Evolutionary conservation across 2,797 vertebrate species (phyloP).

Genomic region (Xenopus petersii): DNA sequence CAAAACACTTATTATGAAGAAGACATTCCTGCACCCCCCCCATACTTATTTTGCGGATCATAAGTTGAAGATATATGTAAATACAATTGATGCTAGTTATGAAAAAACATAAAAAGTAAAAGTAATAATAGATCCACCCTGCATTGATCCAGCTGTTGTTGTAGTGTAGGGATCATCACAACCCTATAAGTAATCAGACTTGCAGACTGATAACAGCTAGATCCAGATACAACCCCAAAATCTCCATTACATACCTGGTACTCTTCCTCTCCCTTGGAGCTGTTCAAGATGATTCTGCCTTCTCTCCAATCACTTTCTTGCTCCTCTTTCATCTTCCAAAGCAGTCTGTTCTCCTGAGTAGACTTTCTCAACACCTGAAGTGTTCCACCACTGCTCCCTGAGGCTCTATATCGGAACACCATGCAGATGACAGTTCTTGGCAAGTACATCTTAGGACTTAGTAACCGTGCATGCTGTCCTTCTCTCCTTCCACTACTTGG

Average conservation of each 20-base stretch:
- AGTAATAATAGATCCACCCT: too few relatives aligned
- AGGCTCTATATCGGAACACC: conserved; percentile 83
- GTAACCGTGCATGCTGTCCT: conserved; percentile 77
- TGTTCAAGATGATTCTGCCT: conserved; percentile 87
- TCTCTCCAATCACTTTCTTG: conserved; percentile 88
- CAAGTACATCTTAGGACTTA: conserved; percentile 81
- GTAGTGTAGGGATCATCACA: too few relatives aligned
- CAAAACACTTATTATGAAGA: too few relatives aligned
- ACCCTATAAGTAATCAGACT: too few relatives aligned
- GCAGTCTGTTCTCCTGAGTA: conserved; percentile 79
- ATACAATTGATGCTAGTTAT: too few relatives aligned
- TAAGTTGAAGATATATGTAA: too few relatives aligned
- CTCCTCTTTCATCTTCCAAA: conserved; percentile 86
- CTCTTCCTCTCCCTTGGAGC: conserved; percentile 76
- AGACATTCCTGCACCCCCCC: too few relatives aligned
- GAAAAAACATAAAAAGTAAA: too few relatives aligned
- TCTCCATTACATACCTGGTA: conserved; percentile 73
- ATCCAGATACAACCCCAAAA: too few relatives aligned
- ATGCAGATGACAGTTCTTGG: conserved; percentile 83
- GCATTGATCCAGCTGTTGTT: too few relatives aligned
- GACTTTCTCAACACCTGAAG: conserved; percentile 82
- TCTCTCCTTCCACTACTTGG: conserved; percentile 76
- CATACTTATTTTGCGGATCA: too few relatives aligned
- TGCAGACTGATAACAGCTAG: too few relatives aligned
- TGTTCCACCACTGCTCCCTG: conserved; percentile 79